Evolutionary conservation across 1,140 invertebrate genomes (phyloP), one percentile per base, ranked within the genome.

Genomic region (Drosophila sulfurigaster): DNA sequence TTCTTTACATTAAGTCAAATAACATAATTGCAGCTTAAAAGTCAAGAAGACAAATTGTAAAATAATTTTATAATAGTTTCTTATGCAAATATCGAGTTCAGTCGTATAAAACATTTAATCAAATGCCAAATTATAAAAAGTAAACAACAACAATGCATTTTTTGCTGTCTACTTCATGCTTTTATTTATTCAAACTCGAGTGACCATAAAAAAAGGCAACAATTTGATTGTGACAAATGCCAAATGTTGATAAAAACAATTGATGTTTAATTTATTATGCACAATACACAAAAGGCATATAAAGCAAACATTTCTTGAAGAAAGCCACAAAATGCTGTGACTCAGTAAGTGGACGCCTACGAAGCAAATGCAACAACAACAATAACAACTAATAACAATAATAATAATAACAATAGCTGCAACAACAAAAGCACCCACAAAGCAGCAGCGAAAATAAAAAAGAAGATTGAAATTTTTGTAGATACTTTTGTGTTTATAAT

Each of bases 191-290:
- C 11, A 41, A 41, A 41, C 3, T n/a, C 3, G 38, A 41, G 38
- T 10, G 41, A 43, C n/a, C 41, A 43, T 43, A 20, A 6, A 54
- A 56, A 57, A 10, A 25, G 20, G 28, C 58, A 28, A 32, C 5
- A 15, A 10, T 48, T 71, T 38, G 10, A 65, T 49, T 65, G 68
- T 70, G n/a, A 11, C 11, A 87, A 87, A 86, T 86, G 83, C 87
- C 82, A 86, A 88, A 86, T 74, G 82, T 38, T 82, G 71, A 71
- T 60, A 57, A 68, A 85, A 77, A 82, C 72, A 86, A 86, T 88
- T 82, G 71, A 57, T 65, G 71, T 58, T 46, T 28, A 72, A 77
- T 77, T 77, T 77, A 68, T 64, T 49, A 68, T 54, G 59, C 66
- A 88, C 49, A 81, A 62, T 54, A 62, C 51, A 11, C 13, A 32